Conservation (phyloP, 2,797 vertebrate species). For the Scomberomorus guttatus region DNA sequence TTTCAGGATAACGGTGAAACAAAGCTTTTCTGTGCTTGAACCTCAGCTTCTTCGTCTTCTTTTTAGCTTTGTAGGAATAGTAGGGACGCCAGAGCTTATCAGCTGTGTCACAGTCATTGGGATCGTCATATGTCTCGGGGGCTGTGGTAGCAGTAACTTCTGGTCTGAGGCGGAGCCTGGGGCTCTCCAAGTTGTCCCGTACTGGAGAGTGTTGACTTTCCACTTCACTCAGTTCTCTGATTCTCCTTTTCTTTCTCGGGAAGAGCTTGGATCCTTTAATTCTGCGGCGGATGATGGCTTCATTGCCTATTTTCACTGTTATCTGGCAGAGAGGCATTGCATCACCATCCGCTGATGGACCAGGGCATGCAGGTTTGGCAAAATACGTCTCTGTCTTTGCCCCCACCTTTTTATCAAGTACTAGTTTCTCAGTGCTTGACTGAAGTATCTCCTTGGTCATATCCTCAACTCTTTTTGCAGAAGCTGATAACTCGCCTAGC, state of each 20-base stretch:
- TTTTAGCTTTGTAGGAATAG: constrained; percentile 98
- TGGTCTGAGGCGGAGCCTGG: constrained; percentile 79
- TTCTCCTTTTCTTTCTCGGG: constrained; percentile 86
- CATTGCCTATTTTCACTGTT: constrained; percentile 98
- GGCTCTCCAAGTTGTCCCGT: constrained; percentile 74
- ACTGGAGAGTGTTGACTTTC: constrained; percentile 77
- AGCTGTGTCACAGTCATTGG: constrained; percentile 92
- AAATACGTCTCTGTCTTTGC: constrained; percentile 97
- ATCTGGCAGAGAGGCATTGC: constrained; percentile 97
- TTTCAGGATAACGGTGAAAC: constrained; percentile 67
- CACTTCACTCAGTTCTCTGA: constrained; percentile 62
- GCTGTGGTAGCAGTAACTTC: constrained; percentile 64
- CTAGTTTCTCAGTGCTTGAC: constrained; percentile 75
- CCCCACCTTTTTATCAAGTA: constrained; percentile 78
- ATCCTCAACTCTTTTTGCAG: constrained; percentile 86
- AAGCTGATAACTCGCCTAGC: constrained; percentile 84
- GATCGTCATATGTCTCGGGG: constrained; percentile 89
- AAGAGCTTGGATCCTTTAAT: constrained; percentile 96
- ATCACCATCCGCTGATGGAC: constrained; percentile 91
- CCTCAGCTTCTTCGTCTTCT: constrained; percentile 92
- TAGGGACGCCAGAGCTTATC: constrained; percentile 98
- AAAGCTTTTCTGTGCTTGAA: constrained; percentile 87
- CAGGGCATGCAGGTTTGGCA: constrained; percentile 96
- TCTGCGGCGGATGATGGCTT: constrained; percentile 95
- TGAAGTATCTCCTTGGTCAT: constrained; percentile 85